Conservation (phyloP, 1,140 invertebrate species). For the Ceratosolen fusciceps region DNA sequence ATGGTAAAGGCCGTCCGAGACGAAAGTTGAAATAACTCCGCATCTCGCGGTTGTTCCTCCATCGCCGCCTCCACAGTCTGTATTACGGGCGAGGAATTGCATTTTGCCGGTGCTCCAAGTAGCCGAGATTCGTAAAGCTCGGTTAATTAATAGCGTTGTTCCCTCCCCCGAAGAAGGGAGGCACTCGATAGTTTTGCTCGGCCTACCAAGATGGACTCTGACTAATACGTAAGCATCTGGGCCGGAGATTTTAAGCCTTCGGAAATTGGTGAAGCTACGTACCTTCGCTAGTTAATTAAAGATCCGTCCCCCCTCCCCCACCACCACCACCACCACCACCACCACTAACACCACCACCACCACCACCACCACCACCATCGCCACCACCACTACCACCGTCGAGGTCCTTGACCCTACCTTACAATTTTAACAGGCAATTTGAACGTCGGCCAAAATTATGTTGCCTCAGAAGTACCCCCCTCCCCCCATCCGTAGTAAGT, state of each 20-base stretch:
- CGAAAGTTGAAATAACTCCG: slow-evolving; percentile 29
- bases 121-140: neutral
- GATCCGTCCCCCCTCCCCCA: too few species aligned
- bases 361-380: too few species aligned
- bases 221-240: too few species aligned
- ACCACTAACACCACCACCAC: too few species aligned
- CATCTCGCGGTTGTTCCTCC: too few species aligned
- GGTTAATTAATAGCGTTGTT: slow-evolving; percentile 15
- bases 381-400: too few species aligned
- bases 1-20: neutral
- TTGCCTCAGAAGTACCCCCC: neutral
- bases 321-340: too few species aligned
- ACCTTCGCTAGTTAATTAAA: too few species aligned
- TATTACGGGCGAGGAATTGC: slow-evolving; percentile 30
- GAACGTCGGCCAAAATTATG: neutral
- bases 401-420: neutral
- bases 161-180: too few species aligned
- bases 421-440: neutral
- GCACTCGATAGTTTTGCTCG: too few species aligned
- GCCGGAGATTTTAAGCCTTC: neutral
- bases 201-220: too few species aligned
- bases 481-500: too few species aligned
- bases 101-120: neutral
- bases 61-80: neutral
- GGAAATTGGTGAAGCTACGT: neutral